A percentile compares a stretch with the other conserved stretches of the same genome.
These are phyloP conservation scores for Eupithecia subumbrata DNA, from an alignment of 2,888 invertebrate species.

Conservation along the genomic window DNA sequence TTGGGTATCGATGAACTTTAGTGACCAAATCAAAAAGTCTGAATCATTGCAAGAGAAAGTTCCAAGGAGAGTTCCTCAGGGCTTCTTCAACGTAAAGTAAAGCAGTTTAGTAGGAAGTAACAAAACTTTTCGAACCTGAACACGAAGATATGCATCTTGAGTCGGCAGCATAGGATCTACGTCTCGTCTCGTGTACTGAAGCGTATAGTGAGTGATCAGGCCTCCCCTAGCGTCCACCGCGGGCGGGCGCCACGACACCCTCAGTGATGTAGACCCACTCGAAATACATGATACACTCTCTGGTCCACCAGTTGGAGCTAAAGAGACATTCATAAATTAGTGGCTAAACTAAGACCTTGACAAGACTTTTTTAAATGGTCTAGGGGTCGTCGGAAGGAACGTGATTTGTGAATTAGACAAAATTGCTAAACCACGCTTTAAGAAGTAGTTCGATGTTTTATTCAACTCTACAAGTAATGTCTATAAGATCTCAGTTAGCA, in stretches of 20 bases:
- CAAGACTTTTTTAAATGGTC: neutral
- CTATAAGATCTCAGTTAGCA: neutral
- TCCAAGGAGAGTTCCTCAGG: neutral
- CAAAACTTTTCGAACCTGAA: constrained; percentile 62
- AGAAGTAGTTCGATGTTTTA: neutral
- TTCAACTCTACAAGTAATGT: neutral
- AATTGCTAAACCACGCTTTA: neutral
- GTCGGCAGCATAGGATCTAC: constrained; percentile 70
- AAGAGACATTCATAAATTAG: constrained; percentile 31
- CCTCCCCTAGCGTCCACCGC: constrained; percentile 88
- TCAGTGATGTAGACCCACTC: constrained; percentile 89
- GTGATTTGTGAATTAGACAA: too few species aligned
- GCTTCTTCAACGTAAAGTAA: neutral
- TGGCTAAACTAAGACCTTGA: neutral
- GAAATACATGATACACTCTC: constrained; percentile 89
- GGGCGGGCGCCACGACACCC: constrained; percentile 90
- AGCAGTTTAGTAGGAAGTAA: neutral
- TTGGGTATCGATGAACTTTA: neutral
- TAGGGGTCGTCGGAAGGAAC: too few species aligned
- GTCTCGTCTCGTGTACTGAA: constrained; percentile 75
- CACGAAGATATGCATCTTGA: constrained; percentile 73
- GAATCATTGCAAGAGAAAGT: neutral
- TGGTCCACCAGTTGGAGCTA: constrained; percentile 91
- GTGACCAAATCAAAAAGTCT: neutral
- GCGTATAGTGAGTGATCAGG: constrained; percentile 77